Base-by-base conservation (phyloP, 2,113 vertebrate species). In the Ovis canadensis region DNA sequence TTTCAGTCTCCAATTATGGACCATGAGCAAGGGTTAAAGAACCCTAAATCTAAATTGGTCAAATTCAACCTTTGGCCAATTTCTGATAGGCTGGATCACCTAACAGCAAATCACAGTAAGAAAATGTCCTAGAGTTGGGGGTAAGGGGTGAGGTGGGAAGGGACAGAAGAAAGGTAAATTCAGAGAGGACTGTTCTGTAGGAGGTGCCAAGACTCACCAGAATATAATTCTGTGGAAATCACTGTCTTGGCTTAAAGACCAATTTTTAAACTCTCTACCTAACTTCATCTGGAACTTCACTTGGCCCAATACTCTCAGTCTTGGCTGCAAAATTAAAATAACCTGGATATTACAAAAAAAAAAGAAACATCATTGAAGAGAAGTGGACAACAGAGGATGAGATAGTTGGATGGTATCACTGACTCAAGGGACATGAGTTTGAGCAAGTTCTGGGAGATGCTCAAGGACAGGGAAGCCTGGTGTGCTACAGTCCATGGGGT, bases 291-390 rank as follows among this genome's bases (percentile, higher is more conserved):
- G 52, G 29, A 96, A 97, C 86, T 89, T 16, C 4, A 95, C 88
- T 94, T 93, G 91, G 36, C 7, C 96, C 33, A 90, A 80, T 95
- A 36, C 88, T 97, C 84, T 96, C 43, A 97, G 74, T 7, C 27
- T 54, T 62, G n/a, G 29, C 25, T 90, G 11, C 52, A 94, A 87
- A 94, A 90, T 81, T 90, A 97, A 95, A 95, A 87, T 78, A 87
- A 87, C 33, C 19, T 55, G 7, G 19, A 14, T 83, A 85, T 81
- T 27, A 3, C 90, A 80, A 80, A 64, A 95, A 94, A 90, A 89
- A 31, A 52, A 96, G 92, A 84, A 83, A 6, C 36, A 88, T 74
- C 10, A 9, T 45, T 21, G 19, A 71, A 40, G n/a, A 40, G 67
- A 71, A 40, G 67, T 40, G 67, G n/a, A 40, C 67, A 71, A 23